Evolutionary conservation across 1,140 invertebrate genomes (phyloP).

Genomic region (Onthophagus taurus): DNA sequence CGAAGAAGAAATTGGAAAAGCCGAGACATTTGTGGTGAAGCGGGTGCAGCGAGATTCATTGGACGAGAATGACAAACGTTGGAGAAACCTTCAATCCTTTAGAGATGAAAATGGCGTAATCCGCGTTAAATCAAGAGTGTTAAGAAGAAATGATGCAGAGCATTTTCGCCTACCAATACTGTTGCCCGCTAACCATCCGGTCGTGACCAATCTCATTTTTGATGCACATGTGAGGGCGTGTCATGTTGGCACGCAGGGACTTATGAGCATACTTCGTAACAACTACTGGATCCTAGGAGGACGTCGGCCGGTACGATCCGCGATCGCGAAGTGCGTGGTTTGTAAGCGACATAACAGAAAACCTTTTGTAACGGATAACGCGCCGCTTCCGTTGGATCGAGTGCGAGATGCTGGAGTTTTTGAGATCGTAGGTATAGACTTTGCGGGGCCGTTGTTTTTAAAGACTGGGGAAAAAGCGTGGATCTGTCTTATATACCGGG

Average conservation of each 20-base stretch:
- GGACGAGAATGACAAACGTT: too few species aligned
- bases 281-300: slow-evolving; percentile 27
- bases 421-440: slow-evolving; percentile 31
- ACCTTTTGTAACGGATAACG: slow-evolving; percentile 7
- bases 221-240: slow-evolving; percentile 8
- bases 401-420: slow-evolving; percentile 22
- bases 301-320: slow-evolving; percentile 19
- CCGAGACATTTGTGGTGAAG: too few species aligned
- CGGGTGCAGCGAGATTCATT: too few species aligned
- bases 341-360: slow-evolving; percentile 26
- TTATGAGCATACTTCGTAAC: slow-evolving; percentile 21
- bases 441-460: slow-evolving; percentile 30
- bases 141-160: background rate
- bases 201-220: slow-evolving; percentile 5
- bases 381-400: slow-evolving; percentile 16
- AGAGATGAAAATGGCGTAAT: background rate
- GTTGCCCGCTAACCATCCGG: background rate
- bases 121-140: background rate
- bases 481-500: slow-evolving; percentile 34
- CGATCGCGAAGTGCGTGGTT: slow-evolving; percentile 26
- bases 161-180: background rate
- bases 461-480: slow-evolving; percentile 27
- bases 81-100: background rate
- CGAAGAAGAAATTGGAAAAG: too few species aligned
- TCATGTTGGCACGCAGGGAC: slow-evolving; percentile 15